A percentile compares a stretch with the other conserved stretches of the same genome.
Evolutionary conservation across 35 echinoderm and acorn worm species (phyloP).

Genomic region (Nesometra sesokonis): DNA sequence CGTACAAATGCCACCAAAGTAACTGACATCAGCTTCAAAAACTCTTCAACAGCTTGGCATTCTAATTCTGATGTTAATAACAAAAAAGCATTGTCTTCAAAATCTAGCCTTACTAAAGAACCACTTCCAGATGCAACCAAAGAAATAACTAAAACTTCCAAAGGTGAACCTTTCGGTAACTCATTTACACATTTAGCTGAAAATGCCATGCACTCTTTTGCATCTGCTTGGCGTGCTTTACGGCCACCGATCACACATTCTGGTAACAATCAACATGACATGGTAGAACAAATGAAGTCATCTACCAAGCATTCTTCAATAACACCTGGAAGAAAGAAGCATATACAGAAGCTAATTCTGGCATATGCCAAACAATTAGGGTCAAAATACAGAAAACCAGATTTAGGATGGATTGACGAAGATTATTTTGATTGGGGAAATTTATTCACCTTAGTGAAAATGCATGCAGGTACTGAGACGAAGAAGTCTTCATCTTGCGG

Average conservation of each 20-base stretch:
- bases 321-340: not conserved
- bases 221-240: not conserved
- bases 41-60: not conserved
- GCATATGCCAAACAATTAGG: not conserved
- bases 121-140: not conserved
- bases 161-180: too few relatives aligned
- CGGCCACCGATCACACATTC: not conserved
- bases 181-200: not conserved
- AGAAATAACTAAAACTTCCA: not conserved
- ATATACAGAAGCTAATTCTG: not conserved
- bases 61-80: too few relatives aligned
- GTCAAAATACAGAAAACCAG: not conserved
- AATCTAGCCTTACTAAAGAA: not conserved
- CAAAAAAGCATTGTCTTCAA: too few relatives aligned
- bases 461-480: not conserved
- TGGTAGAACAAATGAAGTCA: not conserved
- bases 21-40: too few relatives aligned
- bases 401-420: not conserved
- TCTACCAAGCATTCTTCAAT: not conserved
- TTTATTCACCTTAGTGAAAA: not conserved
- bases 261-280: not conserved
- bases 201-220: not conserved
- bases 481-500: not conserved
- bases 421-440: not conserved
- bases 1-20: too few relatives aligned